A percentile compares a stretch with the other conserved stretches of the same genome.
phyloP scores from a whole-genome alignment of 1,140 invertebrate species.

The Tigriopus japonicus region DNA sequence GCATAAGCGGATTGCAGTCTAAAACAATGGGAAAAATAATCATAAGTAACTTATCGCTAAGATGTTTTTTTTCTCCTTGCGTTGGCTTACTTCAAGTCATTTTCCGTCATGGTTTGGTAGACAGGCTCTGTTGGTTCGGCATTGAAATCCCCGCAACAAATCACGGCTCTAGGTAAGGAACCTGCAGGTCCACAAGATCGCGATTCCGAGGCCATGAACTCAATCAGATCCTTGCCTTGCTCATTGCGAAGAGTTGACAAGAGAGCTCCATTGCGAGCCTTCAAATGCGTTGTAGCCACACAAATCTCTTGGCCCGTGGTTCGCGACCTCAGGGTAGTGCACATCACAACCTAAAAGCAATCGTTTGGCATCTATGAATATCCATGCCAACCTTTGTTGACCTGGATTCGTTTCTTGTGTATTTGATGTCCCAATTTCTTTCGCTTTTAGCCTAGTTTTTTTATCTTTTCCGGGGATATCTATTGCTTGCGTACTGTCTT shows the following conservation, averaged over 20 bases:
- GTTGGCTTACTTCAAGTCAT: slow-evolving; percentile 12
- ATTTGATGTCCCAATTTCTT: too few relatives aligned
- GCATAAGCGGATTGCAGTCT: slow-evolving; percentile 16
- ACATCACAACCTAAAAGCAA: slow-evolving; percentile 37
- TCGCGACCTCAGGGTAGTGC: slow-evolving; percentile 34
- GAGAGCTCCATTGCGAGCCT: slow-evolving; percentile 46
- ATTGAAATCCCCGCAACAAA: slow-evolving; percentile 59
- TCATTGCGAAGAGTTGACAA: slow-evolving; percentile 47
- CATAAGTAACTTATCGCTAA: neutral
- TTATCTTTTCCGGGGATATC: too few relatives aligned
- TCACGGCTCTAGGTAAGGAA: slow-evolving; percentile 30
- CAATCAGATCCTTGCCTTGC: slow-evolving; percentile 49
- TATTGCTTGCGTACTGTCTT: too few relatives aligned
- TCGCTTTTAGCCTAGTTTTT: too few relatives aligned
- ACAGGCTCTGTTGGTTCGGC: slow-evolving; percentile 51
- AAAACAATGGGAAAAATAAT: neutral
- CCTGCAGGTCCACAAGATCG: slow-evolving; percentile 16
- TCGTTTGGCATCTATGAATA: neutral
- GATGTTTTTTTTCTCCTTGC: neutral
- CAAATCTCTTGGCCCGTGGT: slow-evolving; percentile 38
- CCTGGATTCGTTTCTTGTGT: too few relatives aligned
- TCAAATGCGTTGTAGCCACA: slow-evolving; percentile 52
- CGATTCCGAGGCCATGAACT: slow-evolving; percentile 34
- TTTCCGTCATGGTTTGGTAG: slow-evolving; percentile 35
- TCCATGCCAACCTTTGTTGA: neutral